A percentile compares a stretch with the other conserved stretches of the same genome.
Conservation (phyloP, 1,140 invertebrate species). For the Araneus ventricosus region DNA sequence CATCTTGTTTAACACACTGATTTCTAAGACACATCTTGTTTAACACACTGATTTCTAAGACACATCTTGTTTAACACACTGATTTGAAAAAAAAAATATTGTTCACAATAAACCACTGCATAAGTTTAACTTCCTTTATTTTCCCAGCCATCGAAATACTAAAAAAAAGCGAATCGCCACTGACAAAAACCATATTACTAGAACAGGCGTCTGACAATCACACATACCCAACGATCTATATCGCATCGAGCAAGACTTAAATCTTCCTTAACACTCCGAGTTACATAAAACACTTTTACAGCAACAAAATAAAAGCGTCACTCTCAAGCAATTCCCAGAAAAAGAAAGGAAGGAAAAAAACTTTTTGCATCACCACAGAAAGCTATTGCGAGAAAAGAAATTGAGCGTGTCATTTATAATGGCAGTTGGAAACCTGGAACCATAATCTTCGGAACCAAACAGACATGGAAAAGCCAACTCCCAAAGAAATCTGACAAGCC, state of each 20-base stretch:
- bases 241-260: not conserved
- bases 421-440: not conserved
- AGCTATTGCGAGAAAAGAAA: not conserved
- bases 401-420: slow-evolving; percentile 34
- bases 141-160: too few relatives aligned
- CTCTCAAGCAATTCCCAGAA: not conserved
- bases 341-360: not conserved
- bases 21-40: too few relatives aligned
- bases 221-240: too few relatives aligned
- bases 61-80: too few relatives aligned
- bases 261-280: not conserved
- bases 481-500: slow-evolving; percentile 41
- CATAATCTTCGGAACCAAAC: slow-evolving; percentile 4
- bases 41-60: too few relatives aligned
- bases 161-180: too few relatives aligned
- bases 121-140: too few relatives aligned
- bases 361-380: not conserved
- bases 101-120: too few relatives aligned
- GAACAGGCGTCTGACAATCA: too few relatives aligned
- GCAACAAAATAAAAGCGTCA: not conserved
- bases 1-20: too few relatives aligned
- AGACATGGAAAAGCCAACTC: slow-evolving; percentile 38
- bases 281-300: not conserved
- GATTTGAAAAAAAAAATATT: too few relatives aligned
- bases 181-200: too few relatives aligned